Evolutionary conservation across 2,113 vertebrate genomes (phyloP).

Genomic region (Hippocampus guttulatus): DNA sequence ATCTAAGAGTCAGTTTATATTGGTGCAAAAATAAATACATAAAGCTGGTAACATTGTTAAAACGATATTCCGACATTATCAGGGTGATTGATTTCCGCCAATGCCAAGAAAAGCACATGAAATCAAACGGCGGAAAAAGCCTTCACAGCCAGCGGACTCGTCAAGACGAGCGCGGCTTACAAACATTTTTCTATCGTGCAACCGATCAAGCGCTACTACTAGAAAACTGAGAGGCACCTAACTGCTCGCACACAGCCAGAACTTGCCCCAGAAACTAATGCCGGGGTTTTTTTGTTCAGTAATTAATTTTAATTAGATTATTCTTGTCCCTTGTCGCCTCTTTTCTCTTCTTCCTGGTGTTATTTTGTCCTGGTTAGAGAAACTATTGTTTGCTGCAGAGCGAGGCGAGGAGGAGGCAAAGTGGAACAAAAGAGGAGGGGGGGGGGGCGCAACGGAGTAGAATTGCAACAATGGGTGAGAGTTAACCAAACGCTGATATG

Average conservation of each 20-base stretch:
- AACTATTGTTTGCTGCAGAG: constrained; percentile 42
- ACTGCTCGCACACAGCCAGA: neutral
- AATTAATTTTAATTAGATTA: constrained; percentile 73
- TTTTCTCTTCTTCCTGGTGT: constrained; percentile 29
- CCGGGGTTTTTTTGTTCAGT: constrained; percentile 61
- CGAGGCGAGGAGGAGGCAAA: constrained; percentile 10
- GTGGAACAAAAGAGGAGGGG: constrained; percentile 16
- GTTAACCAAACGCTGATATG: constrained; percentile 59
- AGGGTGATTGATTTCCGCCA: neutral
- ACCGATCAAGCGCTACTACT: constrained; percentile 26
- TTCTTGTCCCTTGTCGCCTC: constrained; percentile 48
- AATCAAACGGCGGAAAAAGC: neutral
- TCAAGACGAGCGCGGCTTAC: neutral
- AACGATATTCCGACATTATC: neutral
- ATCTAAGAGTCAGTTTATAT: neutral
- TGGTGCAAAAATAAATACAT: neutral
- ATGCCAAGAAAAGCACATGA: neutral
- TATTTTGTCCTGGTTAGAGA: constrained; percentile 27
- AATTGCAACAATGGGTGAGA: constrained; percentile 47
- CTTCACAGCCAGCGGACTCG: neutral
- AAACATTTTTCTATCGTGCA: constrained; percentile 14
- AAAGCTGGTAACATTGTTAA: neutral
- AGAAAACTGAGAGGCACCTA: neutral
- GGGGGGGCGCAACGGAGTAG: neutral
- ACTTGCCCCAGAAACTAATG: constrained; percentile 46